Evolutionary conservation across 2,797 vertebrate genomes (phyloP).

Genomic region (Pipistrellus pygmaeus): DNA sequence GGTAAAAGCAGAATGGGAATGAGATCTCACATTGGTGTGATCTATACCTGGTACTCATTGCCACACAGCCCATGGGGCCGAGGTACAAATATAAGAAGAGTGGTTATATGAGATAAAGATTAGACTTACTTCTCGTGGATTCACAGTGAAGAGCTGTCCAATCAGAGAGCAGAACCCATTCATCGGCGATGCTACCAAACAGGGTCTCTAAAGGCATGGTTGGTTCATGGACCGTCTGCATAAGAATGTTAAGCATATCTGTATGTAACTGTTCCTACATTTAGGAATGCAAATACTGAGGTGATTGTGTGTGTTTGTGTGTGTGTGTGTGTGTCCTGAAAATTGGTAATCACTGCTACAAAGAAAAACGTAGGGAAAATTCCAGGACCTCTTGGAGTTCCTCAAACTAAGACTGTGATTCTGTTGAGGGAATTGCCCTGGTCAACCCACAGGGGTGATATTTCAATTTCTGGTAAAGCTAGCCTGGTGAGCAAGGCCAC

Average conservation of each 20-base stretch:
- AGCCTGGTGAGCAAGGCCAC: neutral
- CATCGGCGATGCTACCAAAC: neutral
- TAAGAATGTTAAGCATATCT: neutral
- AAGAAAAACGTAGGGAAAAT: neutral
- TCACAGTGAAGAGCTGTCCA: neutral
- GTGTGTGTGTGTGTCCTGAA: neutral
- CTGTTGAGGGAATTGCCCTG: neutral
- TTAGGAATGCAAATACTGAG: neutral
- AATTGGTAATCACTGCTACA: neutral
- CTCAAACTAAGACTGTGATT: neutral
- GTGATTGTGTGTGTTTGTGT: neutral
- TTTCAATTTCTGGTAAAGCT: slow-evolving; percentile 43
- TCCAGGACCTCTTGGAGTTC: neutral
- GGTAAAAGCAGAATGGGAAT: neutral
- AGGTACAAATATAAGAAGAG: neutral
- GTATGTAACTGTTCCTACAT: no score
- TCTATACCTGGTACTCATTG: neutral
- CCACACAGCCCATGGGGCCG: neutral
- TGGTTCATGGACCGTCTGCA: neutral
- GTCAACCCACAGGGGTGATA: neutral
- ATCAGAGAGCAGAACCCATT: neutral
- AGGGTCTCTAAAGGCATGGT: neutral
- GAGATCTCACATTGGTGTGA: neutral
- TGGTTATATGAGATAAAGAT: neutral
- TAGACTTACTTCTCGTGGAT: neutral